Evolutionary conservation across 1,140 invertebrate species (phyloP).

Genomic region (Tetragonula clypearis): DNA sequence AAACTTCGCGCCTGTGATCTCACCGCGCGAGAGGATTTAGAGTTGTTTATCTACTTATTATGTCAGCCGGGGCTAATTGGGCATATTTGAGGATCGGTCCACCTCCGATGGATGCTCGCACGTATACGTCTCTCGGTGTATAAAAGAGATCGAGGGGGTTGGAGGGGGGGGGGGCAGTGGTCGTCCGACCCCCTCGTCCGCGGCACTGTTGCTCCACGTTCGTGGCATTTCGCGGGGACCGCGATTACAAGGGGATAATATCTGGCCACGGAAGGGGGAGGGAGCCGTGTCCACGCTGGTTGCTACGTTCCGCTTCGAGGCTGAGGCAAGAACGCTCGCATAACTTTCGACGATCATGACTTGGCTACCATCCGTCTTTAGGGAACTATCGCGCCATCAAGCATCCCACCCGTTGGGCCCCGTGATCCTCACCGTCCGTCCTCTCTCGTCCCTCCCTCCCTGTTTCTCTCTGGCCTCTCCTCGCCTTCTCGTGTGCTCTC

Average conservation of each 20-base stretch:
- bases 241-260: constrained; percentile 61
- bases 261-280: constrained; percentile 31
- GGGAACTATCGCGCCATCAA: constrained; percentile 67
- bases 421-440: not conserved
- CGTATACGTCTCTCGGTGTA: constrained; percentile 55
- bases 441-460: constrained; percentile 14
- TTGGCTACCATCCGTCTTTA: constrained; percentile 70
- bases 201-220: constrained; percentile 22
- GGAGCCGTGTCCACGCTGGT: not conserved
- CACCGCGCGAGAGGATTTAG: constrained; percentile 66
- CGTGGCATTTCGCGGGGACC: constrained; percentile 59
- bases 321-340: constrained; percentile 66
- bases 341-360: constrained; percentile 68
- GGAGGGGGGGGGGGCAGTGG: not conserved
- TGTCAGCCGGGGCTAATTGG: constrained; percentile 75
- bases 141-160: constrained; percentile 15
- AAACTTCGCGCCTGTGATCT: constrained; percentile 69
- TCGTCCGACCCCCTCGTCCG: not conserved
- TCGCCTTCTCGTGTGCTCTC: too few relatives aligned
- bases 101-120: constrained; percentile 65
- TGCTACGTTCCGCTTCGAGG: not conserved
- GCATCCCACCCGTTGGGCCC: constrained; percentile 31
- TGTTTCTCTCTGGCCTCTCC: not conserved
- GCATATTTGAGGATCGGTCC: constrained; percentile 71
- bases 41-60: constrained; percentile 78